phyloP scores from a whole-genome alignment of 1,140 invertebrate genomes.

The Carposina sasakii region DNA sequence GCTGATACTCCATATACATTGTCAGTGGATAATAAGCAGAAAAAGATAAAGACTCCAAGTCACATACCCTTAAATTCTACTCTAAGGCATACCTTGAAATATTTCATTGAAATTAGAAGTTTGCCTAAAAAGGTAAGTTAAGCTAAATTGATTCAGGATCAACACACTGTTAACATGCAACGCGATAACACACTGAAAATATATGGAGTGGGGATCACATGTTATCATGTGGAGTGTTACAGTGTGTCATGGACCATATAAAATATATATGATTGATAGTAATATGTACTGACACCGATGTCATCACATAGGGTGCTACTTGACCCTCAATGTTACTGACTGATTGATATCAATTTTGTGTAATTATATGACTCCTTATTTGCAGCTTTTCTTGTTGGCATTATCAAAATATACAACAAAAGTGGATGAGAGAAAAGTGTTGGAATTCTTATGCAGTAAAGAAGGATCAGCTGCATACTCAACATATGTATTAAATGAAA shows the following conservation, averaged over 20 bases:
- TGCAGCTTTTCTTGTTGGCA: conserved; percentile 76
- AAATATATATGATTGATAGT: too few species aligned
- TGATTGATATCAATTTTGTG: too few species aligned
- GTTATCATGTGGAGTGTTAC: too few species aligned
- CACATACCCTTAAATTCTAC: conserved; percentile 59
- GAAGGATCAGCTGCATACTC: conserved; percentile 78
- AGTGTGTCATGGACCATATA: too few species aligned
- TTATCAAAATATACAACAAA: conserved; percentile 75
- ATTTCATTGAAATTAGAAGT: conserved; percentile 61
- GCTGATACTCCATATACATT: conserved; percentile 34
- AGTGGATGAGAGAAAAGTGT: conserved; percentile 74
- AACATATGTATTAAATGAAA: conserved; percentile 74
- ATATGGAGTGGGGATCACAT: too few species aligned
- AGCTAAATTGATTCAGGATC: too few species aligned
- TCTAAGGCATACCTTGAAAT: conserved; percentile 50
- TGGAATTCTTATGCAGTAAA: conserved; percentile 78
- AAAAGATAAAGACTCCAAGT: conserved; percentile 42
- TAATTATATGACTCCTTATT: too few species aligned
- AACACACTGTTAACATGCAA: too few species aligned
- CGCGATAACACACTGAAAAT: not conserved
- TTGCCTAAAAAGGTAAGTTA: conserved; percentile 66
- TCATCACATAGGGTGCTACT: too few species aligned
- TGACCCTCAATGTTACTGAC: too few species aligned
- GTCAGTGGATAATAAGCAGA: conserved; percentile 21
- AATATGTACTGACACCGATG: too few species aligned